phyloP scores from a whole-genome alignment of 2,797 vertebrate species.

The Graptemys geographica region DNA sequence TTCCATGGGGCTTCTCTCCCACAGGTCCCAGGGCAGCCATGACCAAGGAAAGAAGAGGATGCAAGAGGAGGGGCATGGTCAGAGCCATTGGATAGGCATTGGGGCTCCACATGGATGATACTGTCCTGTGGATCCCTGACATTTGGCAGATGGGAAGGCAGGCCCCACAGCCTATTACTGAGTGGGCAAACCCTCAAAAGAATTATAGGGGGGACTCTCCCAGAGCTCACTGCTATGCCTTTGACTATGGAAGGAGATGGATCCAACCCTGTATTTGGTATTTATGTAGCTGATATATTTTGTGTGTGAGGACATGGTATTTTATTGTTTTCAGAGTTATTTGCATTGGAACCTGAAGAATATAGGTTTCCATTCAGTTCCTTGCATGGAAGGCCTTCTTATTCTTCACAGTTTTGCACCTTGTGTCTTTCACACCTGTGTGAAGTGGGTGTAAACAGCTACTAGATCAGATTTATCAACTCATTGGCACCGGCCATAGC shows the following conservation, averaged over 20 bases:
- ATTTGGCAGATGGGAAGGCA: neutral
- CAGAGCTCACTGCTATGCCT: neutral
- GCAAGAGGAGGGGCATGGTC: neutral
- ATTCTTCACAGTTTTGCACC: neutral
- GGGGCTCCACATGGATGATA: neutral
- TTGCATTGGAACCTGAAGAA: neutral
- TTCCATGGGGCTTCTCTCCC: neutral
- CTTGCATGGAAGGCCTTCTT: neutral
- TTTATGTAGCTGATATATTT: fast-evolving
- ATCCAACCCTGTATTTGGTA: neutral
- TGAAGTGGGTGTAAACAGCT: neutral
- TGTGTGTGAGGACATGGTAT: neutral
- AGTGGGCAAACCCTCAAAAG: neutral
- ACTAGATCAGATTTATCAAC: slow-evolving; percentile 12
- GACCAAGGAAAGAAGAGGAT: neutral
- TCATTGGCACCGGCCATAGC: neutral
- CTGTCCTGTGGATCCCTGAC: neutral
- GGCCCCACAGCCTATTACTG: neutral
- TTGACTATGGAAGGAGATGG: neutral
- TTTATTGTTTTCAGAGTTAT: neutral
- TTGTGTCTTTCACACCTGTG: neutral
- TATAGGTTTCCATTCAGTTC: neutral
- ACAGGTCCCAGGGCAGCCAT: neutral
- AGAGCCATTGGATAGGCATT: neutral
- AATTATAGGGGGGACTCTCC: neutral